Conservation (phyloP, 2,113 vertebrate species). For the Zosterops japonicus region DNA sequence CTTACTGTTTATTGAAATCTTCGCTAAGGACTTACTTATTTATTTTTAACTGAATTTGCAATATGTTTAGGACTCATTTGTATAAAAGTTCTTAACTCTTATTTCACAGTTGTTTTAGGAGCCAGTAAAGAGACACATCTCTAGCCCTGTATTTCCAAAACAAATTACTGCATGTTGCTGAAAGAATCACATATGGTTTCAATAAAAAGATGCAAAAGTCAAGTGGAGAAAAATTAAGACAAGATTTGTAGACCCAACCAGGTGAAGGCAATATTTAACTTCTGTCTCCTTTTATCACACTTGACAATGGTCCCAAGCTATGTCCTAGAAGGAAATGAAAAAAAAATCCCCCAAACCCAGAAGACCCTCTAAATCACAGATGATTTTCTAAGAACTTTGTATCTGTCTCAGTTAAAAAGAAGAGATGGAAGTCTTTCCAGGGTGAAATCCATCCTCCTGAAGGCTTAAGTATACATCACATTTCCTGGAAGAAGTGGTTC, state of each 20-base stretch:
- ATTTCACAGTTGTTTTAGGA: not conserved
- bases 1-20: conserved; percentile 32
- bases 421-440: not conserved
- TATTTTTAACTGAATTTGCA: conserved; percentile 51
- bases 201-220: not conserved
- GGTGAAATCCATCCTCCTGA: not conserved
- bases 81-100: conserved; percentile 8
- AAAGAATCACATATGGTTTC: conserved; percentile 16
- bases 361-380: not conserved
- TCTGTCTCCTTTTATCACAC: not conserved
- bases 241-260: not conserved
- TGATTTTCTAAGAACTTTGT: not conserved
- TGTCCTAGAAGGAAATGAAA: not conserved
- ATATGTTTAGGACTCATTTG: conserved; percentile 35
- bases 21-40: conserved; percentile 36
- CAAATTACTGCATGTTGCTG: not conserved
- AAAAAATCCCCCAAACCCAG: not conserved
- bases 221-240: not conserved
- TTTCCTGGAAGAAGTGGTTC: not conserved
- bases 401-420: not conserved
- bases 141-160: conserved; percentile 22
- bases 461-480: not conserved
- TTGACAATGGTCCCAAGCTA: not conserved
- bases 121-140: conserved; percentile 13
- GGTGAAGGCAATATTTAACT: not conserved